Conservation (phyloP, 2,888 invertebrate genomes). For the Lamproptera curius region DNA sequence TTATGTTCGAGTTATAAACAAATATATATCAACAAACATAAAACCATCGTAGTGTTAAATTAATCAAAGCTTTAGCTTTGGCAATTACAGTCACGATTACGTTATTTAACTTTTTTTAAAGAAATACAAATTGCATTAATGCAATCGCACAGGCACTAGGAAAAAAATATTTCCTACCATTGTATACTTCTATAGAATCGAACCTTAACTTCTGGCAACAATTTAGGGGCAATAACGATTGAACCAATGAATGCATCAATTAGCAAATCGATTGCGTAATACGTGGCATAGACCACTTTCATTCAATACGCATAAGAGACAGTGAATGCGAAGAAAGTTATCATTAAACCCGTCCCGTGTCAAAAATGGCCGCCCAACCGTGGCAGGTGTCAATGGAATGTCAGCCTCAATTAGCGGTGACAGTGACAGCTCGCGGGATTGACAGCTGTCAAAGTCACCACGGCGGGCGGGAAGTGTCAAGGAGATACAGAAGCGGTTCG, state of each 20-base stretch:
- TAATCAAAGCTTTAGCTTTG: no score
- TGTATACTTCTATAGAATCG: no score
- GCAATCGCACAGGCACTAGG: no score
- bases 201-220: no score
- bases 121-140: no score
- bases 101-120: no score
- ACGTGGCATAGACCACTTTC: neutral
- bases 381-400: conserved; percentile 8
- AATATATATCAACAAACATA: no score
- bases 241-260: neutral
- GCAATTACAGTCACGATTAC: no score
- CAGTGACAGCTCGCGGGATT: conserved; percentile 8
- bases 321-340: neutral
- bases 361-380: neutral
- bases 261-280: neutral
- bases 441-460: conserved; percentile 12
- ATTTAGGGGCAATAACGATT: no score
- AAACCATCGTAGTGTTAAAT: no score
- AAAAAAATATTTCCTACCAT: no score
- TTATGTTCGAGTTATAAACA: no score
- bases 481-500: conserved; percentile 10
- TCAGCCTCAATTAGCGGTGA: conserved; percentile 13
- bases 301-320: neutral
- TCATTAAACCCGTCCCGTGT: neutral
- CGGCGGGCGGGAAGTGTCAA: conserved; percentile 2